phyloP scores from a whole-genome alignment of 2,797 vertebrate genomes.

The Neostethus bicornis region DNA sequence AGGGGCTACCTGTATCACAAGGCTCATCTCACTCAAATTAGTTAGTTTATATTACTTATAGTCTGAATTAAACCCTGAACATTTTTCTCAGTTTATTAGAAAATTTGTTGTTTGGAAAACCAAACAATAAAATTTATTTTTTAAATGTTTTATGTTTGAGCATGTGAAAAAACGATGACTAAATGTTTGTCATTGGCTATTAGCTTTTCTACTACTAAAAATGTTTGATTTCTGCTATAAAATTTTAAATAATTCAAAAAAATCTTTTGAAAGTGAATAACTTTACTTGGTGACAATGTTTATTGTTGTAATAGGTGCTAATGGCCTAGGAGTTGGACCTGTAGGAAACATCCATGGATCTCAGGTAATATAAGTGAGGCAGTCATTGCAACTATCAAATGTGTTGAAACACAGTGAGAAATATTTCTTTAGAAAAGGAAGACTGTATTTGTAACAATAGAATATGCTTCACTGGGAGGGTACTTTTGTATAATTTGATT shows the following conservation, averaged over 20 bases:
- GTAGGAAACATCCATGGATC: constrained; percentile 88
- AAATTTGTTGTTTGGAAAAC: neutral
- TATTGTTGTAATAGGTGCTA: constrained; percentile 78
- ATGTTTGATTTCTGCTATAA: neutral
- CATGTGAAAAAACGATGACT: neutral
- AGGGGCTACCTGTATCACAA: constrained; percentile 82
- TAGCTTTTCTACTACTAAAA: neutral
- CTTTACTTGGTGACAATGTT: constrained; percentile 27
- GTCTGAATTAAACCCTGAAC: constrained; percentile 26
- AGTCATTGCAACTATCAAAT: neutral
- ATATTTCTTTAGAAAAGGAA: constrained; percentile 2
- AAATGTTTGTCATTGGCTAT: constrained; percentile 16
- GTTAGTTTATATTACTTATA: constrained; percentile 16
- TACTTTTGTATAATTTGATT: neutral
- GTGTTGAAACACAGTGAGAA: neutral
- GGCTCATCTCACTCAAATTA: constrained; percentile 54
- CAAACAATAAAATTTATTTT: neutral
- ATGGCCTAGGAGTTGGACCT: constrained; percentile 84
- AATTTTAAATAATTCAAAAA: constrained; percentile 8
- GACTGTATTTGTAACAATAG: neutral
- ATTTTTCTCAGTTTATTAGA: constrained; percentile 22
- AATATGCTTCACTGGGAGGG: neutral
- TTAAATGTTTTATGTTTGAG: neutral
- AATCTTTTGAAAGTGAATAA: constrained; percentile 1
- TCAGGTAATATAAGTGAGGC: constrained; percentile 81